Percentiles rank a stretch among this genome's conserved stretches.
These are phyloP conservation scores for Euwallacea fornicatus DNA, from an alignment of 1,140 invertebrate genomes.

Conservation along the genomic window DNA sequence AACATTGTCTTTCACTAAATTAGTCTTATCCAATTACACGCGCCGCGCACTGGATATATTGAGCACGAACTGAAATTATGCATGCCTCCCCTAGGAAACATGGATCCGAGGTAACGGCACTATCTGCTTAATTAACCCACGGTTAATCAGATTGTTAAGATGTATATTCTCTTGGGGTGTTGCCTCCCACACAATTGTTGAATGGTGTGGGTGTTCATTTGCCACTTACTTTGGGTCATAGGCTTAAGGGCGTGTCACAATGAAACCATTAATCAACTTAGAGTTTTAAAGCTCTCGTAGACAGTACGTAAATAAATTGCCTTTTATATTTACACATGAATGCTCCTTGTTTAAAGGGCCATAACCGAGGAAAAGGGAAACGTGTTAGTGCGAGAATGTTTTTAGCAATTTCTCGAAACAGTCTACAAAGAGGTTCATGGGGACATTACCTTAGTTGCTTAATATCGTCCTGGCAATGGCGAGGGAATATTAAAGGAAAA, in stretches of 20 bases:
- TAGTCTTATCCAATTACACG: constrained; percentile 24
- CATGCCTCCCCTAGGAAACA: constrained; percentile 25
- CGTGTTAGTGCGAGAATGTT: constrained; percentile 11
- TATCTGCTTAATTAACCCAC: constrained; percentile 27
- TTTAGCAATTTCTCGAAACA: not conserved
- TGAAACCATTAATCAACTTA: too few relatives aligned
- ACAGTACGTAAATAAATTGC: constrained; percentile 12
- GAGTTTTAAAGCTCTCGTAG: not conserved
- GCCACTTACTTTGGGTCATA: too few relatives aligned
- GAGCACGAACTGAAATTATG: constrained; percentile 23
- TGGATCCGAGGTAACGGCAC: constrained; percentile 21
- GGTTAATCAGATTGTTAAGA: constrained; percentile 20
- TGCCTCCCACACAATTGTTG: not conserved
- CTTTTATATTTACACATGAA: constrained; percentile 28
- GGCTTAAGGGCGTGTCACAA: too few relatives aligned
- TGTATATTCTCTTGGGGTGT: not conserved
- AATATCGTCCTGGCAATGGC: too few relatives aligned
- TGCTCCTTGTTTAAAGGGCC: constrained; percentile 29
- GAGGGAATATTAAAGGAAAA: too few relatives aligned
- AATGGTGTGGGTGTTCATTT: too few relatives aligned
- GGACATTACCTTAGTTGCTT: too few relatives aligned
- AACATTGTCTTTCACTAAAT: constrained; percentile 15
- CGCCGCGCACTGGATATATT: constrained; percentile 16
- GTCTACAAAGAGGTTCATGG: too few relatives aligned
- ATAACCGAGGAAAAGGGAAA: constrained; percentile 14